Percentiles rank a stretch among this genome's conserved stretches.
Evolutionary conservation across 2,888 invertebrate genomes (phyloP).

Genomic region (Meandrusa payeni): DNA sequence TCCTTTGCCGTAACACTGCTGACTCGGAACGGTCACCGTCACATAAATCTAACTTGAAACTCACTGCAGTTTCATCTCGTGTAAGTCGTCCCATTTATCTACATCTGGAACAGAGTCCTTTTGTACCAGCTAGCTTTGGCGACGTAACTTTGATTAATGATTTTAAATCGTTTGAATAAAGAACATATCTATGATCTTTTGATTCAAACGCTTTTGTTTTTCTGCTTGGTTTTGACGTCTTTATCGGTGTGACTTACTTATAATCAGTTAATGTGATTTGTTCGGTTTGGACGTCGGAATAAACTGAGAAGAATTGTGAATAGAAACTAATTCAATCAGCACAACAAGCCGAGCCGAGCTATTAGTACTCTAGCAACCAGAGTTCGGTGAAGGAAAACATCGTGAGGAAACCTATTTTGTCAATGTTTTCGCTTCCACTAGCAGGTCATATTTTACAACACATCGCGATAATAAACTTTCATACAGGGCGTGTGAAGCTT

Average conservation of each 20-base stretch:
- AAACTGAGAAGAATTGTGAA: too few species aligned
- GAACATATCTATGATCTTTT: not conserved
- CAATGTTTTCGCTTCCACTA: too few species aligned
- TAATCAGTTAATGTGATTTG: too few species aligned
- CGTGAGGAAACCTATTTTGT: too few species aligned
- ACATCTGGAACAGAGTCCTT: constrained; percentile 1
- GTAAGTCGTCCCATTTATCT: constrained; percentile 2
- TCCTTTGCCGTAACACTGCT: not conserved
- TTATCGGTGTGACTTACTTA: not conserved
- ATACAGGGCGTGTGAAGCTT: too few species aligned
- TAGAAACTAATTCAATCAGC: too few species aligned
- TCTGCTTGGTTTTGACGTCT: not conserved
- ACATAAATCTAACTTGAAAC: not conserved
- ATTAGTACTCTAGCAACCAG: too few species aligned
- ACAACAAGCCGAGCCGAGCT: too few species aligned
- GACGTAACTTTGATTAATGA: constrained; percentile 5
- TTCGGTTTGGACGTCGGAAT: too few species aligned
- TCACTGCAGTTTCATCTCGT: not conserved
- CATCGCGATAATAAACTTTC: too few species aligned
- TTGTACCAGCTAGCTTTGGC: not conserved
- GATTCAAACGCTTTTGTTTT: not conserved
- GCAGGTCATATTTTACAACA: too few species aligned
- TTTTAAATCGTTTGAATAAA: constrained; percentile 1
- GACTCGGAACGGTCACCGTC: not conserved
- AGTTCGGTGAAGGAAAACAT: too few species aligned